These are phyloP conservation scores for Tetrao urogallus DNA, from an alignment of 2,113 vertebrate genomes.

Conservation along the genomic window DNA sequence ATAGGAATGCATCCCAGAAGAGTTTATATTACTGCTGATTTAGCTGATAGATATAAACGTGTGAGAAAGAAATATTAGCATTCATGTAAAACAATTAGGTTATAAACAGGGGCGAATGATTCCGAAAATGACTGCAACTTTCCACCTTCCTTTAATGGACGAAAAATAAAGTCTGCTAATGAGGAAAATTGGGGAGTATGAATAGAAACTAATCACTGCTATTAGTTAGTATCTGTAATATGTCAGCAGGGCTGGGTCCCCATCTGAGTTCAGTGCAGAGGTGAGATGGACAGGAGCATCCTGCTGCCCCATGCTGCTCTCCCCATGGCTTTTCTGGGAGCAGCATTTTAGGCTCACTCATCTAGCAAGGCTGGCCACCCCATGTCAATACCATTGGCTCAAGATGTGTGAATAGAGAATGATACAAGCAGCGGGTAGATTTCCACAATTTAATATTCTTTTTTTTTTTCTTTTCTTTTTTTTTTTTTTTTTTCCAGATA, in stretches of 20 bases:
- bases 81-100: slow-evolving; percentile 68
- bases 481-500: slow-evolving; percentile 25
- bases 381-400: not conserved
- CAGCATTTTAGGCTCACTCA: not conserved
- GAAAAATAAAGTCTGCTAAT: not conserved
- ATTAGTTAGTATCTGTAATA: not conserved
- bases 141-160: slow-evolving; percentile 33
- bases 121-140: slow-evolving; percentile 65
- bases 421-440: slow-evolving; percentile 40
- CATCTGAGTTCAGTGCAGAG: not conserved
- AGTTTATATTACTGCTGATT: slow-evolving; percentile 67
- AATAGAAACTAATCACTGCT: not conserved
- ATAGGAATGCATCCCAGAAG: slow-evolving; percentile 65
- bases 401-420: slow-evolving; percentile 18
- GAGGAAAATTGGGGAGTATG: slow-evolving; percentile 58
- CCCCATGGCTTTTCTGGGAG: not conserved
- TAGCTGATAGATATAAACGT: slow-evolving; percentile 68
- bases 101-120: slow-evolving; percentile 65
- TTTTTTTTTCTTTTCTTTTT: slow-evolving; percentile 4
- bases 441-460: slow-evolving; percentile 56
- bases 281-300: not conserved
- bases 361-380: not conserved
- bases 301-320: not conserved
- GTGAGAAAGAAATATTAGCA: slow-evolving; percentile 65
- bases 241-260: not conserved